Evolutionary conservation across 2,797 vertebrate genomes (phyloP).

Genomic region (Hippoglossus hippoglossus): DNA sequence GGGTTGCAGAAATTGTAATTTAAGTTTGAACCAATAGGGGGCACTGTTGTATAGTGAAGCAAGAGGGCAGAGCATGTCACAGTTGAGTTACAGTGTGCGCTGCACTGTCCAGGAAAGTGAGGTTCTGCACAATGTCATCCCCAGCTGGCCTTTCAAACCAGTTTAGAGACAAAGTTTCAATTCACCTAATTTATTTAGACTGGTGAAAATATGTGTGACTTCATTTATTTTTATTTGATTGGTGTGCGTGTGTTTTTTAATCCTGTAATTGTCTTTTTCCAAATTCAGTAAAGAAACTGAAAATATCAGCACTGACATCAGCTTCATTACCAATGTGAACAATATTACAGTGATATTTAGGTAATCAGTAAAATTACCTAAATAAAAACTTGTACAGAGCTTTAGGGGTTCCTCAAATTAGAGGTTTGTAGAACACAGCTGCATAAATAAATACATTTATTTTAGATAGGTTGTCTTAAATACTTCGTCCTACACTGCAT

Average conservation of each 20-base stretch:
- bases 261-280: neutral
- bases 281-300: neutral
- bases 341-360: neutral
- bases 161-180: constrained; percentile 4
- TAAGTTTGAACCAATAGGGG: constrained; percentile 67
- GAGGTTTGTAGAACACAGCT: neutral
- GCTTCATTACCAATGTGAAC: neutral
- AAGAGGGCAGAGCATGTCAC: constrained; percentile 2
- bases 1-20: constrained; percentile 26
- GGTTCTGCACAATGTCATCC: constrained; percentile 15
- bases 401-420: neutral
- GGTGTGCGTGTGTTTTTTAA: neutral
- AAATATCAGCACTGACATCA: constrained; percentile 8
- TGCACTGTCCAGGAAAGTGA: constrained; percentile 9
- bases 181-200: constrained; percentile 1
- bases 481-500: too few relatives aligned
- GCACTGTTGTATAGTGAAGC: constrained; percentile 72
- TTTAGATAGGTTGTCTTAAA: too few relatives aligned
- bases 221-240: neutral
- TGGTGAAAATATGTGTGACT: neutral
- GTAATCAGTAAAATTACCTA: neutral
- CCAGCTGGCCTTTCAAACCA: constrained; percentile 1
- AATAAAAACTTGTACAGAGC: neutral
- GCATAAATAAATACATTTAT: too few relatives aligned
- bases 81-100: constrained; percentile 15